A percentile compares a stretch with the other conserved stretches of the same genome.
These are phyloP conservation scores for Oikopleura dioica DNA, from an alignment of 23 tunicate species.

Conservation along the genomic window DNA sequence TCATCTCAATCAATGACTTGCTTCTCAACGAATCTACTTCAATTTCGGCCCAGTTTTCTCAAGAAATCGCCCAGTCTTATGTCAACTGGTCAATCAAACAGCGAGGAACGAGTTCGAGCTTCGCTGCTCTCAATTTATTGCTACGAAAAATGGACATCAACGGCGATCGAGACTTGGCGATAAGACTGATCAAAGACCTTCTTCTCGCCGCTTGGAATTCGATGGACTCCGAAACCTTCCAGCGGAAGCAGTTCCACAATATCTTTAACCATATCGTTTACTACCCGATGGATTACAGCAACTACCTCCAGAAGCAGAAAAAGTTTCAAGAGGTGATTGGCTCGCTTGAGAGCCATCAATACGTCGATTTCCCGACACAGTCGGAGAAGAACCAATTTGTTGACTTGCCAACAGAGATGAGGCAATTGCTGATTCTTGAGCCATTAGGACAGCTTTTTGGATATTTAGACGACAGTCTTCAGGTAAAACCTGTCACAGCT, in stretches of 20 bases:
- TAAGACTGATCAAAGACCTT: background rate
- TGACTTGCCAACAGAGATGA: background rate
- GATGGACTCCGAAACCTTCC: background rate
- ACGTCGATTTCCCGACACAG: background rate
- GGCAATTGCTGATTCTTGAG: background rate
- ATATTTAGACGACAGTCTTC: no score
- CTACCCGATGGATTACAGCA: no score
- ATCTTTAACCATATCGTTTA: background rate
- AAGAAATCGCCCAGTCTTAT: no score
- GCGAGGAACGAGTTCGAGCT: no score
- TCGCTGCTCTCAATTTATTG: no score
- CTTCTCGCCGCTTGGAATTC: background rate
- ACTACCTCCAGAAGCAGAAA: no score
- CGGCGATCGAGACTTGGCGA: background rate
- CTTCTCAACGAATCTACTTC: no score
- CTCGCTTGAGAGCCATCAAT: background rate
- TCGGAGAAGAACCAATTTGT: background rate
- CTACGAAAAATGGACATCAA: conserved; percentile 2
- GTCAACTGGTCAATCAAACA: no score
- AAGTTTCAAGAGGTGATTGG: background rate
- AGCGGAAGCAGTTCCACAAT: background rate
- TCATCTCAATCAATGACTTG: no score
- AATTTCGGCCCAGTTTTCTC: no score
- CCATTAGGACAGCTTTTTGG: no score
- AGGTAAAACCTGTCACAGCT: no score